These are phyloP conservation scores for Corticium candelabrum DNA, from an alignment of 37 sponge, comb jelly and placozoan genomes.

Conservation along the genomic window DNA sequence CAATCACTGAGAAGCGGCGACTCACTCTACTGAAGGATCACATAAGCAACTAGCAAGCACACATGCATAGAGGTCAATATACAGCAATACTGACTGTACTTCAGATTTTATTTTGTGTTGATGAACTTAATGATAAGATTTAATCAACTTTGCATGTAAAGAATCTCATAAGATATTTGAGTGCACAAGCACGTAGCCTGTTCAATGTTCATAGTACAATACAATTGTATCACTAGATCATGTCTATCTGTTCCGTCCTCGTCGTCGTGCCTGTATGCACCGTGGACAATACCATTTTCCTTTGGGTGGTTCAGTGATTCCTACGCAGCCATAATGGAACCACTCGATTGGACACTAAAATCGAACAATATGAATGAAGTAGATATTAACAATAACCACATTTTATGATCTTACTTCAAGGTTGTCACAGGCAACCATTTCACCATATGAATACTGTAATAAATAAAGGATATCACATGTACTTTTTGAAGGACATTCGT, in stretches of 20 bases:
- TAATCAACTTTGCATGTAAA: no score
- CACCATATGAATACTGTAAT: slow-evolving; percentile 66
- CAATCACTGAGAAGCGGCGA: slow-evolving; percentile 44
- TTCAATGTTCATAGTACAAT: no score
- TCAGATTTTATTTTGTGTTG: no score
- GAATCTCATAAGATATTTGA: no score
- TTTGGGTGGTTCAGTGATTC: slow-evolving; percentile 86
- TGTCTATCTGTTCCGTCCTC: background rate
- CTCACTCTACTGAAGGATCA: slow-evolving; percentile 54
- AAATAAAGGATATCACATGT: no score
- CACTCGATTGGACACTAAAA: slow-evolving; percentile 85
- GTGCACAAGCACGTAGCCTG: no score
- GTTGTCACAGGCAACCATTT: slow-evolving; percentile 99
- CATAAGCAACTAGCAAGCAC: no score
- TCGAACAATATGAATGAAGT: background rate
- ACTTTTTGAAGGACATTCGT: no score
- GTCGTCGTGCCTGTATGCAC: slow-evolving; percentile 39
- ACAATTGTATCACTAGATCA: no score
- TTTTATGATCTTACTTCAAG: slow-evolving; percentile 13
- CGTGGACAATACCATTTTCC: slow-evolving; percentile 99
- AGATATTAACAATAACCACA: background rate
- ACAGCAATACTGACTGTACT: no score
- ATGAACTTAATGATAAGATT: no score
- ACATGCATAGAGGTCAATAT: no score
- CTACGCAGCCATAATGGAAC: slow-evolving; percentile 99